phyloP scores from a whole-genome alignment of 2,888 invertebrate genomes.

The Acanthosepion esculentum region DNA sequence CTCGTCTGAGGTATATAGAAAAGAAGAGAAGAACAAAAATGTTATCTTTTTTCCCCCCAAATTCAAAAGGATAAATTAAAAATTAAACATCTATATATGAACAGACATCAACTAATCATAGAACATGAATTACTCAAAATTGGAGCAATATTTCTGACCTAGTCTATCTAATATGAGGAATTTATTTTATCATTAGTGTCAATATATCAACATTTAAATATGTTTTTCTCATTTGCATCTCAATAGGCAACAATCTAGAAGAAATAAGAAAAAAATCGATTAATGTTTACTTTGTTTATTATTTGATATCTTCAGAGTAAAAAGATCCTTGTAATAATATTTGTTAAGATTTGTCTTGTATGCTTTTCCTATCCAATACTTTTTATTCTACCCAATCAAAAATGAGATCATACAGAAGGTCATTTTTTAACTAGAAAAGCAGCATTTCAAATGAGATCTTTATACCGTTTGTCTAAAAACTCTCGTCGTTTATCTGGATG shows the following conservation, averaged over 20 bases:
- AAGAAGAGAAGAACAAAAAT: background rate
- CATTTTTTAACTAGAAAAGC: too few relatives aligned
- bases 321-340: background rate
- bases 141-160: background rate
- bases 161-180: background rate
- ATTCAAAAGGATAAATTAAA: background rate
- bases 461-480: slow-evolving; percentile 74
- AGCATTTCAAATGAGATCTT: background rate
- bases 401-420: background rate
- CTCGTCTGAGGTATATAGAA: slow-evolving; percentile 63
- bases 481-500: slow-evolving; percentile 72
- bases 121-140: background rate
- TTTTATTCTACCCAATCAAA: background rate
- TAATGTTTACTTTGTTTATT: too few relatives aligned
- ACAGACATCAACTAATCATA: background rate
- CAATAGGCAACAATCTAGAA: background rate
- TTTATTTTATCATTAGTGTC: background rate
- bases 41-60: background rate
- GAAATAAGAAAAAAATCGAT: too few relatives aligned
- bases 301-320: background rate
- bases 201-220: background rate
- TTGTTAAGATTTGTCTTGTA: too few relatives aligned
- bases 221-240: background rate
- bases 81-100: background rate
- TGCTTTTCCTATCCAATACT: background rate